Percentiles rank a stretch among this genome's conserved stretches.
These are phyloP conservation scores for Netelia virgata DNA, from an alignment of 2,888 invertebrate genomes.

Conservation along the genomic window DNA sequence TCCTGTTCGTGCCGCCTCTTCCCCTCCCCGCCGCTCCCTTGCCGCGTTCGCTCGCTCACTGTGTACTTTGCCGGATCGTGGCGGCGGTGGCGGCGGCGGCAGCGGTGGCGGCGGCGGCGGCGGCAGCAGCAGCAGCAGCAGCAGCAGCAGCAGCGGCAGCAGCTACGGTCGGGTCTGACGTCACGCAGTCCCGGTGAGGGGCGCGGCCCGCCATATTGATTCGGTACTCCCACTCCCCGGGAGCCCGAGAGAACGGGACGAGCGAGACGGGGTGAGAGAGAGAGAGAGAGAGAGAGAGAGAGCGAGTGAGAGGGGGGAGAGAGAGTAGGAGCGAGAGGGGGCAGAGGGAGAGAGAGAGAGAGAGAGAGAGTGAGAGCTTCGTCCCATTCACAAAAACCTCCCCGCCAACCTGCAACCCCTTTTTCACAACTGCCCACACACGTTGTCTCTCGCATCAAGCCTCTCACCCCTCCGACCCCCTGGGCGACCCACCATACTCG, in stretches of 20 bases:
- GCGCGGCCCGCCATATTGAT: constrained; percentile 80
- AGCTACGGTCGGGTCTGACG: constrained; percentile 71
- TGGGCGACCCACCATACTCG: not conserved
- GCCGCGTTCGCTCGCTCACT: constrained; percentile 1
- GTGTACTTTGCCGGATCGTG: constrained; percentile 34
- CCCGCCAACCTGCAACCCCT: constrained; percentile 72
- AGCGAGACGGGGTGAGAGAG: not conserved
- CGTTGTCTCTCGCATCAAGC: constrained; percentile 26
- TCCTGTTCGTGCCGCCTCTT: constrained; percentile 30
- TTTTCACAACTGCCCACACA: constrained; percentile 68
- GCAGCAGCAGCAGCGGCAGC: not conserved
- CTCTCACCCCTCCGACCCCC: constrained; percentile 5
- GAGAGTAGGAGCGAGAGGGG: not conserved
- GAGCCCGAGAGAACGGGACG: not conserved
- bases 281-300: constrained; percentile 41
- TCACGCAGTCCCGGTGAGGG: constrained; percentile 77
- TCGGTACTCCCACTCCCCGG: constrained; percentile 72
- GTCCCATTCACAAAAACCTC: constrained; percentile 79
- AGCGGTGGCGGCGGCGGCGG: constrained; percentile 30
- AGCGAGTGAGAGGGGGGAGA: constrained; percentile 11
- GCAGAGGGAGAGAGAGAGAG: not conserved
- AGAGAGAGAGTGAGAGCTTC: constrained; percentile 66
- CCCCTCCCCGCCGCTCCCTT: not conserved
- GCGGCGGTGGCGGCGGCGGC: constrained; percentile 29
- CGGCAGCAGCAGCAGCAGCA: not conserved